Evolutionary conservation across 2,888 invertebrate species (phyloP).

Genomic region (Nycteola revayana): DNA sequence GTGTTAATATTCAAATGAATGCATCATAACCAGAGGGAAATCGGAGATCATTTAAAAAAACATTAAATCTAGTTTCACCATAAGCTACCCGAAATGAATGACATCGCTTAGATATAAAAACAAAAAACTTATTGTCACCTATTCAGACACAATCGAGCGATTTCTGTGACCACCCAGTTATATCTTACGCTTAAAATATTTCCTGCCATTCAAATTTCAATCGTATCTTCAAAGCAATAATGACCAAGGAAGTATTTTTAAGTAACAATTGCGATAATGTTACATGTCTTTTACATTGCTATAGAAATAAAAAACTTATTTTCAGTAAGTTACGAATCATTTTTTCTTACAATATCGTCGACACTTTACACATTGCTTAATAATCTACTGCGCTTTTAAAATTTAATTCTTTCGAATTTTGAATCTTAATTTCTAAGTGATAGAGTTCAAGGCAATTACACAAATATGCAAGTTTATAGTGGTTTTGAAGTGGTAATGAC

Average conservation of each 20-base stretch:
- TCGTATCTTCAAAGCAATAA: too few relatives aligned
- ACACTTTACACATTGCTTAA: constrained; percentile 22
- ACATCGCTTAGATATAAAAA: constrained; percentile 49
- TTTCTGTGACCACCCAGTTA: constrained; percentile 50
- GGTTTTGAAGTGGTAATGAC: constrained; percentile 56
- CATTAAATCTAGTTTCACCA: constrained; percentile 67
- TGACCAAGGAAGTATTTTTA: too few relatives aligned
- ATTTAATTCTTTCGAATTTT: constrained; percentile 15
- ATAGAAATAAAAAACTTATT: too few relatives aligned
- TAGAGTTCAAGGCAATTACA: constrained; percentile 14
- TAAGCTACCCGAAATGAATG: constrained; percentile 75
- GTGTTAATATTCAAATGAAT: constrained; percentile 32
- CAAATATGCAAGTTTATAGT: constrained; percentile 8
- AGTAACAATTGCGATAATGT: too few relatives aligned
- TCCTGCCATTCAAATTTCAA: too few relatives aligned
- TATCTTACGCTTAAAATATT: not conserved
- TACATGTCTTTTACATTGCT: too few relatives aligned
- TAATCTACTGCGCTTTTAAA: constrained; percentile 3
- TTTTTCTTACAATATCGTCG: constrained; percentile 45
- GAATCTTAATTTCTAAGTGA: constrained; percentile 23
- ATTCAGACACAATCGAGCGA: constrained; percentile 69
- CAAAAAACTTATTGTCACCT: constrained; percentile 75
- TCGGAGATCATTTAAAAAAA: constrained; percentile 65
- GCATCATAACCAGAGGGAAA: constrained; percentile 36
- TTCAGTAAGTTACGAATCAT: constrained; percentile 13